Conservation (phyloP, 2,888 invertebrate species). For the Argyra leucocephala region DNA sequence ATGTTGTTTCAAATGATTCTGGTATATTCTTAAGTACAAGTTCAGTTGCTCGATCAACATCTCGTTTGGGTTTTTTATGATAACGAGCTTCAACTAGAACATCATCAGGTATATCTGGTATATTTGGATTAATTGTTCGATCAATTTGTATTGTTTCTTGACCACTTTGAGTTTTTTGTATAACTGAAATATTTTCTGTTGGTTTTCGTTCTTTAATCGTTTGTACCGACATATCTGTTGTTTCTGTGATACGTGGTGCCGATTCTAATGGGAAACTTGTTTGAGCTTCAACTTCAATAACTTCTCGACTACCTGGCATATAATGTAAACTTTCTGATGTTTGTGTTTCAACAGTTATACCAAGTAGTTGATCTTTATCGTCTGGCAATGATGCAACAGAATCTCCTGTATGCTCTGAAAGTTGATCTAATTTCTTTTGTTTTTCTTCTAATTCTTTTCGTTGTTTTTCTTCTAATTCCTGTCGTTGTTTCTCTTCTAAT, state of each 20-base stretch:
- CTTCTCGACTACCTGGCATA: constrained; percentile 43
- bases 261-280: constrained; percentile 45
- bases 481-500: constrained; percentile 30
- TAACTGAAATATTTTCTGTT: constrained; percentile 57
- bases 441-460: constrained; percentile 28
- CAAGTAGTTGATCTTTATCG: not conserved
- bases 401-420: constrained; percentile 2
- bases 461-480: constrained; percentile 33
- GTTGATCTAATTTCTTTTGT: not conserved
- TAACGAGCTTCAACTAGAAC: constrained; percentile 66
- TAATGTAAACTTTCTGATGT: constrained; percentile 51
- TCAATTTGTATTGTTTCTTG: constrained; percentile 65
- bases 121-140: constrained; percentile 50
- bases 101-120: constrained; percentile 50
- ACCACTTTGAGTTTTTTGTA: constrained; percentile 53
- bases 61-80: constrained; percentile 46
- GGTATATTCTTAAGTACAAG: constrained; percentile 63
- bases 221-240: constrained; percentile 37
- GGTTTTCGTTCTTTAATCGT: constrained; percentile 43
- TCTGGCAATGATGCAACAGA: not conserved
- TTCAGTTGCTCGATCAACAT: constrained; percentile 52
- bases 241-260: constrained; percentile 25
- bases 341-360: constrained; percentile 54
- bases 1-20: constrained; percentile 69
- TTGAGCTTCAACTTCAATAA: constrained; percentile 51